Percentiles rank a stretch among this genome's conserved stretches.
These are phyloP conservation scores for Tyrophagus putrescentiae DNA, from an alignment of 1,140 invertebrate species.

Conservation along the genomic window DNA sequence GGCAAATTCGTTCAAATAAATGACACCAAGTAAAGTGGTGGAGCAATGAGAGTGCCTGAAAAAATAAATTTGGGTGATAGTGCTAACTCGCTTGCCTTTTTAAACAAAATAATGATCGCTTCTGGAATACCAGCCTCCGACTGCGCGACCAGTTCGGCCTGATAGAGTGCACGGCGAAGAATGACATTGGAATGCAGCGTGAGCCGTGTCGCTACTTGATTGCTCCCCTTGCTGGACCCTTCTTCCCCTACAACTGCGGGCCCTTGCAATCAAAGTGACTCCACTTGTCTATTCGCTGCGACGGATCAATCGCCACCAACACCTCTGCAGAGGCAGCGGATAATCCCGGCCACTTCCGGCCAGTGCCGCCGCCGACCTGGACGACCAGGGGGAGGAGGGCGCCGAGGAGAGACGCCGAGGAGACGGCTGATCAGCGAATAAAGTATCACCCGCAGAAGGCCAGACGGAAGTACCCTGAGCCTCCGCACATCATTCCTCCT, in stretches of 20 bases:
- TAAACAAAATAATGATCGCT: slow-evolving; percentile 7
- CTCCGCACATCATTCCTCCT: too few relatives aligned
- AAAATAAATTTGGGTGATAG: too few relatives aligned
- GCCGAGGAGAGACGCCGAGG: neutral
- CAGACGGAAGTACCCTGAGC: too few relatives aligned
- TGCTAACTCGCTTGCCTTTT: neutral
- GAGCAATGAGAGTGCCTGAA: too few relatives aligned
- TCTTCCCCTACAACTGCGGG: slow-evolving; percentile 18
- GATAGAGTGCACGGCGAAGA: slow-evolving; percentile 30
- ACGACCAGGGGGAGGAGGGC: slow-evolving; percentile 1
- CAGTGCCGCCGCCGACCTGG: neutral
- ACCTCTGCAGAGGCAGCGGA: neutral
- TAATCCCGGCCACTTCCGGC: neutral
- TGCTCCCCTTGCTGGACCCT: slow-evolving; percentile 20
- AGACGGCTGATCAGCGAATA: neutral
- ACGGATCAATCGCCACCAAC: slow-evolving; percentile 3
- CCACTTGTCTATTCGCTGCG: slow-evolving; percentile 16
- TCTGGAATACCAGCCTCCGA: neutral
- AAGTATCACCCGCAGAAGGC: neutral
- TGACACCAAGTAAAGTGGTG: slow-evolving; percentile 40
- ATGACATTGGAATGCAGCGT: slow-evolving; percentile 29
- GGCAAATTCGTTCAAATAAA: slow-evolving; percentile 21
- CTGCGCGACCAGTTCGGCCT: slow-evolving; percentile 17
- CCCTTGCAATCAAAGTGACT: slow-evolving; percentile 22
- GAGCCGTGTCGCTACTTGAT: slow-evolving; percentile 29